Base-by-base conservation (phyloP, 1,140 invertebrate genomes). In the Drosophila miranda region DNA sequence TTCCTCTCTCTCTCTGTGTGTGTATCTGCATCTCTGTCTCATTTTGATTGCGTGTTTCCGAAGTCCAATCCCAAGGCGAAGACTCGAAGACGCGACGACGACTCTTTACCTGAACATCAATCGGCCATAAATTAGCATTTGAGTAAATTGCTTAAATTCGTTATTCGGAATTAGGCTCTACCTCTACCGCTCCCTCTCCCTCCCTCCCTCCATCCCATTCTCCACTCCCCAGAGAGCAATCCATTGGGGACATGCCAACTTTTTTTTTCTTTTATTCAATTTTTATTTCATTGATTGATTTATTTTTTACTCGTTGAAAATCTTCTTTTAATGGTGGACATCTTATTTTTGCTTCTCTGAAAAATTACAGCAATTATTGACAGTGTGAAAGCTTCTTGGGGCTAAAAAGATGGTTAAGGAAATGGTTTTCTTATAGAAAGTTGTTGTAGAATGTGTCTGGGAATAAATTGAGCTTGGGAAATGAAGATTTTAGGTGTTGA, bases 81-180 rank as follows among this genome's bases (percentile, higher is more conserved):
- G 28, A 26, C 44, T 13, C 34, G 34, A 38, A 13, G 34, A 38
- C 34, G 34, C 11, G 11, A 13, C 34, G 11, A 38, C 34, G 34
- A 13, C 34, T 38, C 34, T 62, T 73, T 89, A 89, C 89, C 89
- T 90, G 89, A 70, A 79, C 81, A 87, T 89, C 78, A 76, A 87
- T 90, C 79, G 86, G 71, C 86, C 81, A 90, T 90, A 90, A 90
- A 90, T 90, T 90, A 90, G 89, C 84, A 90, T 90, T 90, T 90
- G 78, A 89, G 89, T 89, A 90, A 90, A 90, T 90, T 89, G 84
- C 57, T 87, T 90, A 89, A 90, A 90, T 90, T 90, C 84, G 84
- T 90, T 90, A 87, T 90, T 90, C 74, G 81, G 81, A 89, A 90
- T 90, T 90, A 89, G 87, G 82, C 41, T 45, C 64, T 58, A 28